A percentile compares a stretch with the other conserved stretches of the same genome.
These are phyloP conservation scores for Latheticus oryzae DNA, from an alignment of 2,888 invertebrate species.

Conservation along the genomic window DNA sequence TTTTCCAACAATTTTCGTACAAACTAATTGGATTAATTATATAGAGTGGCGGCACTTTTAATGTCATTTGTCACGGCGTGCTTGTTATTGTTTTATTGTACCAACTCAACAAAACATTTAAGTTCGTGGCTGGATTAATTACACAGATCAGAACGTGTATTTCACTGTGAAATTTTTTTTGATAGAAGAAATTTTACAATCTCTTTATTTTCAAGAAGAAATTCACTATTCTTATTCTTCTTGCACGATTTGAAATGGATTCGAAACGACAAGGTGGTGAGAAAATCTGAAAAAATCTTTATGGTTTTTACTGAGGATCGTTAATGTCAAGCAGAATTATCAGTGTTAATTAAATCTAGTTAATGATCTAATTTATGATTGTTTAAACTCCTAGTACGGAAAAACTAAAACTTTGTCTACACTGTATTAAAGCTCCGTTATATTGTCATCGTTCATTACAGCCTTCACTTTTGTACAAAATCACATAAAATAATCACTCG, in stretches of 20 bases:
- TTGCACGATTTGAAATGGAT: no score
- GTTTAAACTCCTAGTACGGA: no score
- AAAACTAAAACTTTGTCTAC: no score
- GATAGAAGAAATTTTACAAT: no score
- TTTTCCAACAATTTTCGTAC: not conserved
- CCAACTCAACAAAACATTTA: conserved; percentile 43
- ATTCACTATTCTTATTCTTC: no score
- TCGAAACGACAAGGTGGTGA: no score
- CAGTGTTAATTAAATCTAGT: conserved; percentile 20
- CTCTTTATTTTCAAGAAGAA: no score
- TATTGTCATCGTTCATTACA: no score
- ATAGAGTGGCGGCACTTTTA: conserved; percentile 27
- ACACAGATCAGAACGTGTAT: conserved; percentile 37
- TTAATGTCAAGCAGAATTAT: conserved; percentile 22
- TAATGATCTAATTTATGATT: no score
- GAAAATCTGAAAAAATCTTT: no score
- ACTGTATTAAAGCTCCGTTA: no score
- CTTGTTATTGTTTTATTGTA: conserved; percentile 48
- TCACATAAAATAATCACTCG: conserved; percentile 13
- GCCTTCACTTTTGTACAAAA: conserved; percentile 33
- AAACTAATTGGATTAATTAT: conserved; percentile 20
- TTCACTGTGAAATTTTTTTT: conserved; percentile 38
- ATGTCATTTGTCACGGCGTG: conserved; percentile 46
- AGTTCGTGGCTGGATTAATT: conserved; percentile 50
- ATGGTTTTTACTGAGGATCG: conserved; percentile 9